A percentile compares a stretch with the other conserved stretches of the same genome.
These are phyloP conservation scores for Sciurus carolinensis DNA, from an alignment of 2,797 vertebrate genomes.

Conservation along the genomic window DNA sequence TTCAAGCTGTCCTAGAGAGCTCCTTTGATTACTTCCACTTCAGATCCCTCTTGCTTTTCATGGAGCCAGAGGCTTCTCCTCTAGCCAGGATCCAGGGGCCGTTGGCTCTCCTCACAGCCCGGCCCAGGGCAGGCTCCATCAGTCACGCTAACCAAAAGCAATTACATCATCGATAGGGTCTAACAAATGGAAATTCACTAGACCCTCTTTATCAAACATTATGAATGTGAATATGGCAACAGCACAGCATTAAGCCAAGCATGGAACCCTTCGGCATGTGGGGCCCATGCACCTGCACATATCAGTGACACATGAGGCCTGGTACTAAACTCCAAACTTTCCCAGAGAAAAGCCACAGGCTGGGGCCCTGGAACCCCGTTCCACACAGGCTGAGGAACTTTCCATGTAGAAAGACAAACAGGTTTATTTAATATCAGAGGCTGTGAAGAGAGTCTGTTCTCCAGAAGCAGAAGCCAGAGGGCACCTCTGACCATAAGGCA, in stretches of 20 bases:
- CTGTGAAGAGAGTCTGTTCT: not conserved
- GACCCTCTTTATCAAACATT: not conserved
- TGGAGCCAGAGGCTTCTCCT: conserved; percentile 69
- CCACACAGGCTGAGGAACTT: not conserved
- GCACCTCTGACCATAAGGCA: not conserved
- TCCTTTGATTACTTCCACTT: conserved; percentile 63
- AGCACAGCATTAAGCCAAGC: not conserved
- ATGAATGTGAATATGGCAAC: not conserved
- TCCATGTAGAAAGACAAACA: not conserved
- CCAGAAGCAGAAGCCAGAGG: not conserved
- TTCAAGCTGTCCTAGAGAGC: conserved; percentile 72
- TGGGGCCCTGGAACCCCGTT: not conserved
- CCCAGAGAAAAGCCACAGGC: not conserved
- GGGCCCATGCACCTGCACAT: not conserved
- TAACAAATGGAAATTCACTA: not conserved
- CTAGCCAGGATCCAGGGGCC: not conserved
- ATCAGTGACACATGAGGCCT: not conserved
- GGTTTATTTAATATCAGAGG: not conserved
- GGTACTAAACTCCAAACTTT: not conserved
- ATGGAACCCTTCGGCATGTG: not conserved
- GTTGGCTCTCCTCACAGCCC: conserved; percentile 14
- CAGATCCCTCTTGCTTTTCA: conserved; percentile 75
- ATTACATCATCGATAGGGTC: not conserved
- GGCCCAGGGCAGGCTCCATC: not conserved
- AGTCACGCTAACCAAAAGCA: not conserved